These are phyloP conservation scores for Noctua janthe DNA, from an alignment of 2,888 invertebrate species.

Conservation along the genomic window DNA sequence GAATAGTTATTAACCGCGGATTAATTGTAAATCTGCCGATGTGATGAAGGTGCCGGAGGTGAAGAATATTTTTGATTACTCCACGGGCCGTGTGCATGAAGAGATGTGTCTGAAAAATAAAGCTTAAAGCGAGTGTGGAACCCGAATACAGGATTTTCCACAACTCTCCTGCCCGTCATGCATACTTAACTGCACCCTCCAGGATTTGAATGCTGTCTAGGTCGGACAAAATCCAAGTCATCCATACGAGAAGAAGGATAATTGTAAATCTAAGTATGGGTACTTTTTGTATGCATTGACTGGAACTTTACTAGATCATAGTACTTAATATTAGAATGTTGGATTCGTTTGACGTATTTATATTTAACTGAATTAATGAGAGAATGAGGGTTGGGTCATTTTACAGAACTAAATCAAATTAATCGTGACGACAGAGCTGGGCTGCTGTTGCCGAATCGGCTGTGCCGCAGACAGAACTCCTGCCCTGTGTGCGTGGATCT, in stretches of 20 bases:
- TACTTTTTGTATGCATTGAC: neutral
- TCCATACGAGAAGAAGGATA: neutral
- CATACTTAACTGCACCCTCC: neutral
- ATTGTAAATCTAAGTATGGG: neutral
- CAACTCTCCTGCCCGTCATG: neutral
- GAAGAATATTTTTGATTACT: too few relatives aligned
- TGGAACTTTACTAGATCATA: neutral
- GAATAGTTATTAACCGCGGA: too few relatives aligned
- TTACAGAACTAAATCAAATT: neutral
- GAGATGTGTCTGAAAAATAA: neutral
- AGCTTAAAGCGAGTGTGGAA: neutral
- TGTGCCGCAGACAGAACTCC: neutral
- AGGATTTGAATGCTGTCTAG: neutral
- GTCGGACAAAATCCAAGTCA: neutral
- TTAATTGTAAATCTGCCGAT: too few relatives aligned
- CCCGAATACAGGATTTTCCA: neutral
- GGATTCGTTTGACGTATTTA: neutral
- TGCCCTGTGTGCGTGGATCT: neutral
- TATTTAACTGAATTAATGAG: neutral
- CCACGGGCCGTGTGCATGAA: too few relatives aligned
- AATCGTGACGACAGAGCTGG: neutral
- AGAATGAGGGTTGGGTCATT: neutral
- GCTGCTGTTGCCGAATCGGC: neutral
- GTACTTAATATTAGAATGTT: too few relatives aligned
- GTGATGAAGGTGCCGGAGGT: too few relatives aligned